These are phyloP conservation scores for Acanthis flammea DNA, from an alignment of 2,797 vertebrate species.

Conservation along the genomic window DNA sequence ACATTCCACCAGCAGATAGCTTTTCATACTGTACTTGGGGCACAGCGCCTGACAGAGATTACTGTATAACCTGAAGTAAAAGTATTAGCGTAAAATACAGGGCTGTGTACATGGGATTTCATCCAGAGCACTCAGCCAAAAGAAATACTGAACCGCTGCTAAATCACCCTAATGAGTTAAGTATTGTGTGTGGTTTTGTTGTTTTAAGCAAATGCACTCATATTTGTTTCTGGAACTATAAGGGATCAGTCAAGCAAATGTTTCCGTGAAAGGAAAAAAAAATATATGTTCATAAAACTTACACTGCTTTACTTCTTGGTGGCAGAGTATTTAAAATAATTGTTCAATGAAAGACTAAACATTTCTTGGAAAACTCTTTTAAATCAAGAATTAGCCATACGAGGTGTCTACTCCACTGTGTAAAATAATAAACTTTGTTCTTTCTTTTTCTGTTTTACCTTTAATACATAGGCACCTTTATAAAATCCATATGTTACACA, in stretches of 20 bases:
- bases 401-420: not conserved
- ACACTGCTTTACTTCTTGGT: not conserved
- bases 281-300: not conserved
- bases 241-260: constrained; percentile 6
- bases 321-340: constrained; percentile 52
- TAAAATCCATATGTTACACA: not conserved
- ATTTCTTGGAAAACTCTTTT: constrained; percentile 15
- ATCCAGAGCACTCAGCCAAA: constrained; percentile 48
- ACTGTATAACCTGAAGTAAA: constrained; percentile 29
- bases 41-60: not conserved
- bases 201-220: constrained; percentile 40
- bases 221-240: constrained; percentile 53
- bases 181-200: constrained; percentile 46
- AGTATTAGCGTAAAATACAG: constrained; percentile 30
- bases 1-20: not conserved
- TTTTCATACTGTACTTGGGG: not conserved
- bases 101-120: constrained; percentile 33
- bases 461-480: not conserved
- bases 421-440: not conserved
- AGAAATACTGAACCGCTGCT: not conserved
- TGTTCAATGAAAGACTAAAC: constrained; percentile 50
- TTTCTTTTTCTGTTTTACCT: constrained; percentile 23
- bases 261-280: constrained; percentile 25
- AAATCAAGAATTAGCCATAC: not conserved
- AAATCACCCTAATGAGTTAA: constrained; percentile 50